phyloP scores from a whole-genome alignment of 2,113 vertebrate species.

The Rostratula benghalensis region DNA sequence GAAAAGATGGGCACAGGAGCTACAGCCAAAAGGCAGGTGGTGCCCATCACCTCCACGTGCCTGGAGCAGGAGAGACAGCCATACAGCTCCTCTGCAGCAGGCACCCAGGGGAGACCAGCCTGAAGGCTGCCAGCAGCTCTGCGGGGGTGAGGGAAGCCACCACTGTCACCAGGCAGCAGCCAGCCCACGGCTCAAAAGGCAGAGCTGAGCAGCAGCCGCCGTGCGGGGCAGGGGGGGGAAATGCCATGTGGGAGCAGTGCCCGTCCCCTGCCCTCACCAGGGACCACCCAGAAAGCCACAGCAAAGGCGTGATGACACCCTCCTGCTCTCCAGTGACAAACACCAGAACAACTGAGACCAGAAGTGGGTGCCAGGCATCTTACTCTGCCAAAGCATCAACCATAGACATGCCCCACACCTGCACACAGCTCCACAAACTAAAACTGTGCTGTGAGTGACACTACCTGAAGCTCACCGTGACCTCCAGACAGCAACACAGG shows the following conservation, averaged over 20 bases:
- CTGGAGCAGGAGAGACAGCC: background rate
- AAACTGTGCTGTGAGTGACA: fast-evolving
- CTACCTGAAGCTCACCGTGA: background rate
- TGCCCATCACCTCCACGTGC: background rate
- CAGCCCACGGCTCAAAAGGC: background rate
- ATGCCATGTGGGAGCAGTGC: background rate
- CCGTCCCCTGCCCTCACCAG: background rate
- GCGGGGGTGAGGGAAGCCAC: background rate
- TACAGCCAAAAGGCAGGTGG: background rate
- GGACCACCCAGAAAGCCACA: background rate
- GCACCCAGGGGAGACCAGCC: fast-evolving
- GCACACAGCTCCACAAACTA: background rate
- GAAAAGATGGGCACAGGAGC: background rate
- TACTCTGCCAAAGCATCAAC: background rate
- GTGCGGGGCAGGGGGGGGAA: fast-evolving
- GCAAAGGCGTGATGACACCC: background rate
- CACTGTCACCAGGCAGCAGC: background rate
- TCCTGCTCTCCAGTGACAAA: background rate
- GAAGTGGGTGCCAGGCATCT: background rate
- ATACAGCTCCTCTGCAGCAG: fast-evolving
- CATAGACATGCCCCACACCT: background rate
- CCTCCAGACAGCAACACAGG: background rate
- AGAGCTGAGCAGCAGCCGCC: background rate
- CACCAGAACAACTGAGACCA: background rate
- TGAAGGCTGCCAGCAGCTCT: fast-evolving